These are phyloP conservation scores for Chunga burmeisteri DNA, from an alignment of 2,113 vertebrate species.

Conservation along the genomic window DNA sequence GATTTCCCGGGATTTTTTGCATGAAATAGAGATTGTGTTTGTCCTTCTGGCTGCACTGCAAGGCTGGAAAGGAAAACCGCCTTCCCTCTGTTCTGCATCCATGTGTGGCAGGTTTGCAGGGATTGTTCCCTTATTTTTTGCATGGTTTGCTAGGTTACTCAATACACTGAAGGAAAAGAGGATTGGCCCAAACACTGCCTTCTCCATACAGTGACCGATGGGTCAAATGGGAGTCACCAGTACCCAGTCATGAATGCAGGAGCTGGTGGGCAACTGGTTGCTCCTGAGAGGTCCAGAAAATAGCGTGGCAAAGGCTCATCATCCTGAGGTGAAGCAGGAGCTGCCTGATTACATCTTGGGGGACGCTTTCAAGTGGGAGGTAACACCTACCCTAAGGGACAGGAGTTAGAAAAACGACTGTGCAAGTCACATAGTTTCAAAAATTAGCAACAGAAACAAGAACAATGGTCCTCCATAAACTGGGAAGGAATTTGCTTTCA, in stretches of 20 bases:
- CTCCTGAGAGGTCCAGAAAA: background rate
- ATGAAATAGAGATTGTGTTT: background rate
- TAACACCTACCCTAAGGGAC: background rate
- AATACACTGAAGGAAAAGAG: background rate
- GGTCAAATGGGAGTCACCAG: background rate
- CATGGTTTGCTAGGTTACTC: background rate
- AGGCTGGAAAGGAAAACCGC: background rate
- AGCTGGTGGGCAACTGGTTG: background rate
- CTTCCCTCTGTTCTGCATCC: background rate
- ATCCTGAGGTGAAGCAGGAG: background rate
- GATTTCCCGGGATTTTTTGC: background rate
- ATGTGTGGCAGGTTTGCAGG: background rate
- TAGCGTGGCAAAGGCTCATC: background rate
- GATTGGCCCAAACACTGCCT: background rate
- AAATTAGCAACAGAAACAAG: background rate
- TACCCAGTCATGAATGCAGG: background rate
- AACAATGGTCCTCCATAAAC: background rate
- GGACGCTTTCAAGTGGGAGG: background rate
- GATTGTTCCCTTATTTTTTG: background rate
- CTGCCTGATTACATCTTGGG: background rate
- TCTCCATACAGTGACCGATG: background rate
- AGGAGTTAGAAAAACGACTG: background rate
- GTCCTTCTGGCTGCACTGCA: background rate
- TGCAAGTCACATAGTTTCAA: background rate
- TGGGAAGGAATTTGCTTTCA: background rate